These are phyloP conservation scores for Laothoe populi DNA, from an alignment of 2,888 invertebrate species.

Conservation along the genomic window DNA sequence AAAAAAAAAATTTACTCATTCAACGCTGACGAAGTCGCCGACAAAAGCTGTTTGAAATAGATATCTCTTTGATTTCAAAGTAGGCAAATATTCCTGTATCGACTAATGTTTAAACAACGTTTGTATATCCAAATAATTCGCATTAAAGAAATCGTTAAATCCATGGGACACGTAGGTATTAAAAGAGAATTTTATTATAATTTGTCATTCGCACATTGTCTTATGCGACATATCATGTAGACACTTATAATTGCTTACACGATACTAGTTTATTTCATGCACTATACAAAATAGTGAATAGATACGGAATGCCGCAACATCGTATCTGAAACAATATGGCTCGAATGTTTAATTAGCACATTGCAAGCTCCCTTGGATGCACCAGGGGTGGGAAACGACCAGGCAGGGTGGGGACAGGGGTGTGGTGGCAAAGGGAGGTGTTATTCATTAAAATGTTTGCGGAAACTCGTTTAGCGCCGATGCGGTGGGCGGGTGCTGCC, in stretches of 20 bases:
- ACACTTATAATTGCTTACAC: conserved; percentile 3
- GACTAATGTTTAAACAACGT: no score
- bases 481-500: conserved; percentile 70
- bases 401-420: conserved; percentile 37
- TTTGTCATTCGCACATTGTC: neutral
- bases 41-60: no score
- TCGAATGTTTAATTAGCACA: conserved; percentile 84
- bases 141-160: no score
- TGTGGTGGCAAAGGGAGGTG: conserved; percentile 61
- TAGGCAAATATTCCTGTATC: no score
- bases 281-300: conserved; percentile 46
- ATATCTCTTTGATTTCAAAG: no score
- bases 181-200: neutral
- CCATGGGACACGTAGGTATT: neutral
- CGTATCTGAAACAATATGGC: conserved; percentile 80
- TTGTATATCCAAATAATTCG: no score
- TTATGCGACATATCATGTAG: neutral
- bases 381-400: conserved; percentile 35
- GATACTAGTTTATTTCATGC: neutral
- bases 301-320: conserved; percentile 67
- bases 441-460: conserved; percentile 85
- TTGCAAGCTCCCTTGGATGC: conserved; percentile 61
- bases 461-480: conserved; percentile 82
- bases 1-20: no score
- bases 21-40: no score